Evolutionary conservation across 2,888 invertebrate species (phyloP).

Genomic region (Mylabris sibirica): DNA sequence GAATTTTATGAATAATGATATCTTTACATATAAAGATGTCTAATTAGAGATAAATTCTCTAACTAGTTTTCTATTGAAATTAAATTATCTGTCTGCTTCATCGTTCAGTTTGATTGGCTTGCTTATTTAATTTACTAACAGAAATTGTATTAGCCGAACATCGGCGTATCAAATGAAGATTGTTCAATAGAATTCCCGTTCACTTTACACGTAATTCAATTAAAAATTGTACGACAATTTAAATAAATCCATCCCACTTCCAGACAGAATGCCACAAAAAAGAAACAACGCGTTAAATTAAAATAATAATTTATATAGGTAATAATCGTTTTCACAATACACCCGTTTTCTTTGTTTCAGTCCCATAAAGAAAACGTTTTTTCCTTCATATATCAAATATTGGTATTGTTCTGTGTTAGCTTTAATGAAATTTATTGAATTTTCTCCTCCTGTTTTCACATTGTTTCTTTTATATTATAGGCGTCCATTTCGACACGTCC

Average conservation of each 20-base stretch:
- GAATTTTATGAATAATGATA: too few species aligned
- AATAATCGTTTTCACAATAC: background rate
- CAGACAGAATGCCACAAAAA: background rate
- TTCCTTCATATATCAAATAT: too few species aligned
- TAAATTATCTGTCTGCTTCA: background rate
- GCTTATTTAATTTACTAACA: background rate
- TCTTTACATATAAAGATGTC: too few species aligned
- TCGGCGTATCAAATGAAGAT: background rate
- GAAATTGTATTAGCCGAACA: background rate
- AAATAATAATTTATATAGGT: background rate
- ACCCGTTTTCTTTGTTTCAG: background rate
- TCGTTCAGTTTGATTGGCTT: background rate
- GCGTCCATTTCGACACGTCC: constrained; percentile 92
- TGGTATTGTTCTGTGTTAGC: background rate
- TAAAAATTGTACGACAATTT: background rate
- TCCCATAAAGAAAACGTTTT: background rate
- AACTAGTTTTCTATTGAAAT: background rate
- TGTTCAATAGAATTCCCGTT: background rate
- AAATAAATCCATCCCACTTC: background rate
- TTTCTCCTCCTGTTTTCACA: background rate
- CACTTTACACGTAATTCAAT: background rate
- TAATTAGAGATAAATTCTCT: too few species aligned
- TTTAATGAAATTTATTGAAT: background rate
- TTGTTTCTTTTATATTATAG: constrained; percentile 59
- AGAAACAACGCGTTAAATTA: background rate